These are phyloP conservation scores for Buceros bicornis DNA, from an alignment of 2,797 vertebrate species.

Conservation along the genomic window DNA sequence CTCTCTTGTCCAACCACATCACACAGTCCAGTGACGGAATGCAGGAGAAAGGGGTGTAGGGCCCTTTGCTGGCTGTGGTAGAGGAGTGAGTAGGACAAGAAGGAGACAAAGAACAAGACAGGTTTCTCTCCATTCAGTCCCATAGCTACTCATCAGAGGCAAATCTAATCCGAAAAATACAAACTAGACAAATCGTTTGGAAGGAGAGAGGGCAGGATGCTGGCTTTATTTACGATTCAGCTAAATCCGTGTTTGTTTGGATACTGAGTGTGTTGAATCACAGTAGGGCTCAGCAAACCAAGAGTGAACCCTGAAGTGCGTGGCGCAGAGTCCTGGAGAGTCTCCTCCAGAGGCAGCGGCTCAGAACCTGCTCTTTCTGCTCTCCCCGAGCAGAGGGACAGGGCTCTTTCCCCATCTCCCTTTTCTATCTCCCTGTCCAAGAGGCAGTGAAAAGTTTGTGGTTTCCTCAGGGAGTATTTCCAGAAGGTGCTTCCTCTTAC, in stretches of 20 bases:
- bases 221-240: constrained; percentile 28
- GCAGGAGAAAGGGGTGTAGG: not conserved
- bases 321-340: not conserved
- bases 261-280: constrained; percentile 3
- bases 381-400: not conserved
- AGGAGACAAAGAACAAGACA: not conserved
- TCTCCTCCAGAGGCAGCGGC: accelerated
- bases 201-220: constrained; percentile 1
- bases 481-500: not conserved
- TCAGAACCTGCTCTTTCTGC: not conserved
- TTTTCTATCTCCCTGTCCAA: not conserved
- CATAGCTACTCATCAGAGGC: constrained; percentile 7
- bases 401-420: not conserved
- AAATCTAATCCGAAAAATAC: constrained; percentile 41
- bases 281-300: not conserved
- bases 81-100: not conserved
- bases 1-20: not conserved
- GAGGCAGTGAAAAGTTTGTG: not conserved
- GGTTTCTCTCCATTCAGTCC: not conserved
- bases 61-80: not conserved
- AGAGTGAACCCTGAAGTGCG: accelerated
- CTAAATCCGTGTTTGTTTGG: constrained; percentile 46
- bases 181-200: constrained; percentile 43
- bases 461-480: not conserved
- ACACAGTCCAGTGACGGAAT: not conserved